phyloP scores from a whole-genome alignment of 1,140 invertebrate species.

The Aricia agestis region DNA sequence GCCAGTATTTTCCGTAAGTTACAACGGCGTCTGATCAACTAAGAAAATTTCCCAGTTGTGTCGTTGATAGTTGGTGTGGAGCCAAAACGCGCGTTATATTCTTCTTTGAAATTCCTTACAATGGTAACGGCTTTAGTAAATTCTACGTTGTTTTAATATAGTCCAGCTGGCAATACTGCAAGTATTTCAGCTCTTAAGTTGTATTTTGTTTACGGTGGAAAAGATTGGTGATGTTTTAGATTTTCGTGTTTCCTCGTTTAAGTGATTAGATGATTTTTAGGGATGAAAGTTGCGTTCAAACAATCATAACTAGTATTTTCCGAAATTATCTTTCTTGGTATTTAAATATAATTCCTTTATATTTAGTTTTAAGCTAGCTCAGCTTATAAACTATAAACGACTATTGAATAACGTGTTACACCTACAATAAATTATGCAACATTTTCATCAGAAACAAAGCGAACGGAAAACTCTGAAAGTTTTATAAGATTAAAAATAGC shows the following conservation, averaged over 20 bases:
- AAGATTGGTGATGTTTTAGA: not conserved
- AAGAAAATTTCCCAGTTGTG: constrained; percentile 14
- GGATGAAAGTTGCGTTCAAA: too few species aligned
- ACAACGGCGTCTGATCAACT: constrained; percentile 10
- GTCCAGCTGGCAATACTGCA: constrained; percentile 8
- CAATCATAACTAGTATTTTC: too few species aligned
- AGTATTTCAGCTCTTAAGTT: constrained; percentile 10
- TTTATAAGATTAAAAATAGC: constrained; percentile 1
- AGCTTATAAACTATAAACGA: too few species aligned
- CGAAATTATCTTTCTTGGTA: too few species aligned
- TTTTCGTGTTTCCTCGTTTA: not conserved
- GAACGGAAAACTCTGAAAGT: not conserved
- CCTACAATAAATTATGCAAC: too few species aligned
- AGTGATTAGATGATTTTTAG: too few species aligned
- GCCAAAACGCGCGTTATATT: not conserved
- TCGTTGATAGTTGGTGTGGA: constrained; percentile 11
- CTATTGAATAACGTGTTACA: too few species aligned
- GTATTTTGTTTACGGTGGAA: not conserved
- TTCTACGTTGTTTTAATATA: constrained; percentile 13
- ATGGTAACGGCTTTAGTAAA: constrained; percentile 14
- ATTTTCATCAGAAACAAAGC: not conserved
- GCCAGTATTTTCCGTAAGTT: not conserved
- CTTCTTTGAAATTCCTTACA: constrained; percentile 16
- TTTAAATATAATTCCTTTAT: too few species aligned
- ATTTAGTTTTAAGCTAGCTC: too few species aligned